Evolutionary conservation across 1,140 invertebrate genomes (phyloP).

Genomic region (Protaetia brevitarsis): DNA sequence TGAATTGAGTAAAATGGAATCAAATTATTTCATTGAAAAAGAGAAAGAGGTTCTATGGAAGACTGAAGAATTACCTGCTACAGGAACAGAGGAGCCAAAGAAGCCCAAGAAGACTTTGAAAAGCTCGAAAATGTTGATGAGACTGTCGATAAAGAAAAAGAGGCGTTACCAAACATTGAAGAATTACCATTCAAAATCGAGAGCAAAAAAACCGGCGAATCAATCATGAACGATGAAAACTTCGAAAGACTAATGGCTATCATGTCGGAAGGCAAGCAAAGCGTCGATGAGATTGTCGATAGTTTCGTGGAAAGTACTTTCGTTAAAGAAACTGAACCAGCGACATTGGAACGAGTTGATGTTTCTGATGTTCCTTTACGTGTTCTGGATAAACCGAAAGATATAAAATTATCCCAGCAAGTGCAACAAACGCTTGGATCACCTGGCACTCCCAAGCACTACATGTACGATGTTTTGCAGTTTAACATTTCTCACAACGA

Average conservation of each 20-base stretch:
- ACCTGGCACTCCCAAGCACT: neutral
- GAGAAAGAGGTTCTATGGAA: neutral
- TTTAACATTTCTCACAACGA: neutral
- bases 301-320: neutral
- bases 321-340: neutral
- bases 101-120: neutral
- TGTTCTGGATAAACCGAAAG: neutral
- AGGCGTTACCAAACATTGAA: too few species aligned
- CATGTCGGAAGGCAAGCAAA: neutral
- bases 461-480: conserved; percentile 11
- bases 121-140: too few species aligned
- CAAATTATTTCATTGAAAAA: neutral
- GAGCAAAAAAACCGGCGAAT: too few species aligned
- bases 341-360: neutral
- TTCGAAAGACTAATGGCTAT: neutral
- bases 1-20: neutral
- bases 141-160: too few species aligned
- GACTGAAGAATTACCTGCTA: neutral
- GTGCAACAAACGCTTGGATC: neutral
- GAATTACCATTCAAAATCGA: too few species aligned
- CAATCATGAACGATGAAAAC: neutral
- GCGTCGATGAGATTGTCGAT: conserved; percentile 1
- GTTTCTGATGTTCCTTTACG: neutral
- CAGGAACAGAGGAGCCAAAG: neutral
- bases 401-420: neutral